A percentile compares a stretch with the other conserved stretches of the same genome.
Conservation (phyloP, 64 coral and sea anemone species). For the Montipora capricornis region DNA sequence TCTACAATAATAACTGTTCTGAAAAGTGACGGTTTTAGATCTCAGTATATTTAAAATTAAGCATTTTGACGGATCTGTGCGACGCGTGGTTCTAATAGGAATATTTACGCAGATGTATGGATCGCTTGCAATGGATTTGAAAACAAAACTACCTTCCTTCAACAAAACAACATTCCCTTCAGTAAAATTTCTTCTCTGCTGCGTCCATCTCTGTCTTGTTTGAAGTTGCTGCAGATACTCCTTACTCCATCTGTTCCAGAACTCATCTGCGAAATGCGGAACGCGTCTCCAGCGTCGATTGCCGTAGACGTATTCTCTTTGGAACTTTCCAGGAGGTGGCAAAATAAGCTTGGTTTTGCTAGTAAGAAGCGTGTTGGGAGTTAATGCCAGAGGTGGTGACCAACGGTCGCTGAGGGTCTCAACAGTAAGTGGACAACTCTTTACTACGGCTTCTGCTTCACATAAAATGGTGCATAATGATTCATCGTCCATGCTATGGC, state of each 20-base stretch:
- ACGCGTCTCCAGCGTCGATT: neutral
- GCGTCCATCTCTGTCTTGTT: conserved; percentile 25
- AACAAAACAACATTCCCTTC: conserved; percentile 24
- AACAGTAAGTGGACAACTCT: neutral
- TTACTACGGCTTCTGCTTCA: no score
- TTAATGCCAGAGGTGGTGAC: conserved; percentile 14
- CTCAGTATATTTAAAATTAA: no score
- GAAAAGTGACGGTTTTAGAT: no score
- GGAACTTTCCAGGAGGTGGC: neutral
- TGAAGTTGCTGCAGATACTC: conserved; percentile 30
- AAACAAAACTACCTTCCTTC: neutral
- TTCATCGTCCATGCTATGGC: no score
- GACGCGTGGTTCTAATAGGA: no score
- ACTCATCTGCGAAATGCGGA: conserved; percentile 15
- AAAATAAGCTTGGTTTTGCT: neutral
- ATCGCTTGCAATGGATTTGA: no score
- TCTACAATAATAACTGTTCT: no score
- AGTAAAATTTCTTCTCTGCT: conserved; percentile 17
- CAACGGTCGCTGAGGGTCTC: conserved; percentile 1
- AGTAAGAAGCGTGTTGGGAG: neutral
- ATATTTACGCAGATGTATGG: no score
- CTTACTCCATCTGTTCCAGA: conserved; percentile 24
- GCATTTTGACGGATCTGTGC: no score
- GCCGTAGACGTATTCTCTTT: neutral
- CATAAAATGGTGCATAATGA: no score